Conservation (phyloP, 2,113 vertebrate genomes). For the Hemichromis elongatus region DNA sequence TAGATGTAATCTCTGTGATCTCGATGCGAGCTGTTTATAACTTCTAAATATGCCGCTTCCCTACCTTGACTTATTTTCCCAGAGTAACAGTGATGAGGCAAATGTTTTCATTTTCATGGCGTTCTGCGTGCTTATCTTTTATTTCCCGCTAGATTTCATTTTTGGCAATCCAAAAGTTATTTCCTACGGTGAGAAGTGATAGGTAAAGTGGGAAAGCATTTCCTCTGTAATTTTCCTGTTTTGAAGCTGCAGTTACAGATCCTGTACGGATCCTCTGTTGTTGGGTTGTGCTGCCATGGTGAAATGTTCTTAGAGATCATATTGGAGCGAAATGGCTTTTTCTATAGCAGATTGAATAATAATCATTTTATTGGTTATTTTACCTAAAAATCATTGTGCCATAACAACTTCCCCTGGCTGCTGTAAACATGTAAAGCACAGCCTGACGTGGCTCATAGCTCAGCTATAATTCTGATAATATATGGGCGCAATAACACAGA, state of each 20-base stretch:
- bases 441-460: not conserved
- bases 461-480: slow-evolving; percentile 2
- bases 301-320: slow-evolving; percentile 11
- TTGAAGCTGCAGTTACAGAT: slow-evolving; percentile 5
- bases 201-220: not conserved
- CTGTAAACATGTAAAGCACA: not conserved
- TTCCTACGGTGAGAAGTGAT: slow-evolving; percentile 6
- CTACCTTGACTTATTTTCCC: slow-evolving; percentile 38
- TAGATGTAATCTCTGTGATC: slow-evolving; percentile 54
- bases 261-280: not conserved
- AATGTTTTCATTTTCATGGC: slow-evolving; percentile 42
- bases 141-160: slow-evolving; percentile 57
- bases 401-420: not conserved
- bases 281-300: not conserved
- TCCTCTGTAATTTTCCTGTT: slow-evolving; percentile 14
- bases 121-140: slow-evolving; percentile 48
- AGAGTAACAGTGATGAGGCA: slow-evolving; percentile 37
- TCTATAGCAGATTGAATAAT: slow-evolving; percentile 1
- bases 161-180: slow-evolving; percentile 43
- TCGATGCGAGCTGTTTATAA: slow-evolving; percentile 54
- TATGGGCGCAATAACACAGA: slow-evolving; percentile 7
- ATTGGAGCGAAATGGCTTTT: not conserved
- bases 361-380: not conserved
- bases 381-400: not conserved
- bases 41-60: slow-evolving; percentile 55